These are phyloP conservation scores for Dynastes grantii DNA, from an alignment of 2,888 invertebrate species.

Conservation along the genomic window DNA sequence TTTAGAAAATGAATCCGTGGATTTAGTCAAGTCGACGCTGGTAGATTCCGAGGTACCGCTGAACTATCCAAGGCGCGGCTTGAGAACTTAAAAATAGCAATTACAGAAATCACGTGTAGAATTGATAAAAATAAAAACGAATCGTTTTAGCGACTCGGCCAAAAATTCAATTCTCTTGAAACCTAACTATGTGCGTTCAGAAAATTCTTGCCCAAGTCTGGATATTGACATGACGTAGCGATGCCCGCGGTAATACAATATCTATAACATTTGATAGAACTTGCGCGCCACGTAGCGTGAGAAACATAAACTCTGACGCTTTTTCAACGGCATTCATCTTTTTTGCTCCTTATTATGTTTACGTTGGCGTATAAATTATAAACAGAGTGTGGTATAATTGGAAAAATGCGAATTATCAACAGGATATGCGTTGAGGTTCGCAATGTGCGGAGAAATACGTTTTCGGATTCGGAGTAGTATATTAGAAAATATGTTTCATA, in stretches of 20 bases:
- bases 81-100: slow-evolving; percentile 42
- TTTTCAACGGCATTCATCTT: not conserved
- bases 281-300: not conserved
- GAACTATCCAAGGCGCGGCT: slow-evolving; percentile 35
- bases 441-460: not conserved
- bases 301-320: slow-evolving; percentile 9
- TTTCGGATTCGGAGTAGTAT: no score
- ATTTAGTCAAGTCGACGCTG: not conserved
- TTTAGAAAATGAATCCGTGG: slow-evolving; percentile 23
- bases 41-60: slow-evolving; percentile 14
- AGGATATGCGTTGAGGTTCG: not conserved
- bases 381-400: not conserved
- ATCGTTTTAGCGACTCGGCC: not conserved
- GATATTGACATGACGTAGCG: not conserved
- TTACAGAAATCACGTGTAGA: slow-evolving; percentile 46
- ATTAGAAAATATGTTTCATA: no score
- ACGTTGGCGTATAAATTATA: not conserved
- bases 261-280: not conserved
- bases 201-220: not conserved
- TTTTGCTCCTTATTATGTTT: not conserved
- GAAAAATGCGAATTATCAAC: not conserved
- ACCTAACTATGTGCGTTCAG: not conserved
- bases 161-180: slow-evolving; percentile 2
- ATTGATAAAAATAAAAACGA: slow-evolving; percentile 27
- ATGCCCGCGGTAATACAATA: not conserved